A percentile compares a stretch with the other conserved stretches of the same genome.
Evolutionary conservation across 2,888 invertebrate genomes (phyloP).

Genomic region (Pherbina coryleti): DNA sequence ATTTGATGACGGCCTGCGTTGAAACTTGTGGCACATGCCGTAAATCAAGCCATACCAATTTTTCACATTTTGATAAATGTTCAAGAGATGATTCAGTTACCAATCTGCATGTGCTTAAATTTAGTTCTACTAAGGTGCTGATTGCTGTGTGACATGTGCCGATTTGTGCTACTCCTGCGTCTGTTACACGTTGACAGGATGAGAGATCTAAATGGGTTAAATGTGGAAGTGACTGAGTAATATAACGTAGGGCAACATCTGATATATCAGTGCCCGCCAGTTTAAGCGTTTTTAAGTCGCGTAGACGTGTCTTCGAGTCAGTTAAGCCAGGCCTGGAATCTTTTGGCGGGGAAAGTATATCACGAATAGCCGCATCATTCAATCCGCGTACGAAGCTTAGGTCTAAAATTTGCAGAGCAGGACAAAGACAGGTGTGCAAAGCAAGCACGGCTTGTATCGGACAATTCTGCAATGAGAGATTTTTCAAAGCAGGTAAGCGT

Average conservation of each 20-base stretch:
- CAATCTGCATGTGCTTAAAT: conserved; percentile 85
- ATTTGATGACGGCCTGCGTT: conserved; percentile 85
- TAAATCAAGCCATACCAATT: conserved; percentile 80
- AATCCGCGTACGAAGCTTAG: conserved; percentile 89
- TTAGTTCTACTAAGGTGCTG: conserved; percentile 78
- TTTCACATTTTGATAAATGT: conserved; percentile 82
- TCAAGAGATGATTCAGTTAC: conserved; percentile 87
- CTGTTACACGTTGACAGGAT: conserved; percentile 88
- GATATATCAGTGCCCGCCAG: conserved; percentile 91
- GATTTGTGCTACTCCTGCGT: conserved; percentile 90
- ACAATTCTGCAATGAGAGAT: conserved; percentile 83
- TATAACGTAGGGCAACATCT: conserved; percentile 79
- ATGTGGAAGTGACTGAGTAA: conserved; percentile 81
- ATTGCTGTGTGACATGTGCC: conserved; percentile 80
- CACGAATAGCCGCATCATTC: conserved; percentile 85
- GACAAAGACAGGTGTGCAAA: conserved; percentile 84
- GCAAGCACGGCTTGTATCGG: conserved; percentile 84
- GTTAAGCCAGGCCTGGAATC: conserved; percentile 84
- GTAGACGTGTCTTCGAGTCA: conserved; percentile 81
- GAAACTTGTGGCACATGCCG: conserved; percentile 85
- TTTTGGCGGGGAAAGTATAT: conserved; percentile 87
- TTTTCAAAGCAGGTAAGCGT: conserved; percentile 85
- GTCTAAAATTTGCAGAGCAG: conserved; percentile 82
- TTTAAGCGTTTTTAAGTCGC: conserved; percentile 80
- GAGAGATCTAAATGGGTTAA: conserved; percentile 84